These are phyloP conservation scores for Scartelaos histophorus DNA, from an alignment of 2,113 vertebrate species.

Conservation along the genomic window DNA sequence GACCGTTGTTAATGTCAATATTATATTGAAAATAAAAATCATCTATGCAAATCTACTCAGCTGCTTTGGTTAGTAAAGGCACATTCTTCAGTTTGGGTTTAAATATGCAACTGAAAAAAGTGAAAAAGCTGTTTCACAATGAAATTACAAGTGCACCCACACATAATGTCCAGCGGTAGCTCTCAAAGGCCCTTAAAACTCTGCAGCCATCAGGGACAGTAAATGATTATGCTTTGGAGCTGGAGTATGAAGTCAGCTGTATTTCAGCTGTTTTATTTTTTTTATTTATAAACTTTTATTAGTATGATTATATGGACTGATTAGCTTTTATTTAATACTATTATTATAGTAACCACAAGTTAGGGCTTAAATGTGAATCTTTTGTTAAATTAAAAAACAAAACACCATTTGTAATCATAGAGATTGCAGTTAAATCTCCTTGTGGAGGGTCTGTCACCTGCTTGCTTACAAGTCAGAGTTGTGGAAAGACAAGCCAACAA, in stretches of 20 bases:
- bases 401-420: no score
- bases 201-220: constrained; percentile 13
- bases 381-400: no score
- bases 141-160: constrained; percentile 50
- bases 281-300: background rate
- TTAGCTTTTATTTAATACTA: no score
- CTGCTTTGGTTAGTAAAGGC: background rate
- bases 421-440: no score
- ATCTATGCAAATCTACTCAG: background rate
- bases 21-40: background rate
- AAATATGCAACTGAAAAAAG: constrained; percentile 22
- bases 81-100: background rate
- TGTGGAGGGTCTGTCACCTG: no score
- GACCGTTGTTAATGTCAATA: background rate
- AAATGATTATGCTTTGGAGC: background rate
- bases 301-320: no score
- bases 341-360: no score
- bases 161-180: constrained; percentile 37
- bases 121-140: constrained; percentile 42
- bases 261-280: background rate
- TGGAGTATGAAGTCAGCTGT: background rate
- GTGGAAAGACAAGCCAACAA: no score
- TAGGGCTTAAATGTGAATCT: no score
- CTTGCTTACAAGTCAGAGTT: no score
- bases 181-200: constrained; percentile 38